phyloP scores from a whole-genome alignment of 2,888 invertebrate genomes.

The Chouioia cunea region DNA sequence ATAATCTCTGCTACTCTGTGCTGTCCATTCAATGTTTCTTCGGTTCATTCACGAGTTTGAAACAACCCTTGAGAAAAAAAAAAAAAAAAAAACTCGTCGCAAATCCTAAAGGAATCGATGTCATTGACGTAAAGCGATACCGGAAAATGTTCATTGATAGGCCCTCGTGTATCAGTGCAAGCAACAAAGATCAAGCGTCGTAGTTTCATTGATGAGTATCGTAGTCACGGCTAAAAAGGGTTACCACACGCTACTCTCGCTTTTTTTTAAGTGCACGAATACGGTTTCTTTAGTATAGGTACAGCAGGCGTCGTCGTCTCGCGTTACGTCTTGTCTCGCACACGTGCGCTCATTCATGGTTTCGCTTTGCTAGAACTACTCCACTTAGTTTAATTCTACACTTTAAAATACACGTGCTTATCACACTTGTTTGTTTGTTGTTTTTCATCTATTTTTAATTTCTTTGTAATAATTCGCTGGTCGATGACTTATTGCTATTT shows the following conservation, averaged over 20 bases:
- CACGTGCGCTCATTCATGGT: constrained; percentile 47
- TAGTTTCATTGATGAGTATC: constrained; percentile 57
- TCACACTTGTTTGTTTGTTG: no score
- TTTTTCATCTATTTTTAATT: no score
- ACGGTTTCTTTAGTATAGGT: constrained; percentile 62
- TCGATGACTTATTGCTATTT: no score
- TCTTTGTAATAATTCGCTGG: no score
- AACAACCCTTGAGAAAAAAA: neutral
- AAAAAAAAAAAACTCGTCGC: neutral
- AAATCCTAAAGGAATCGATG: constrained; percentile 11
- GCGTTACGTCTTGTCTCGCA: constrained; percentile 58
- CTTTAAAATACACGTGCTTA: no score
- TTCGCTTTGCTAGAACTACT: neutral
- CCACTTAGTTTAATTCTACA: no score
- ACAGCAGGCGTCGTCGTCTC: constrained; percentile 57
- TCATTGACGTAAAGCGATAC: constrained; percentile 20
- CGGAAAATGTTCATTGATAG: constrained; percentile 38
- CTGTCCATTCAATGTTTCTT: neutral
- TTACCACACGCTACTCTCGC: neutral
- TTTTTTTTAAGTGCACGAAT: constrained; percentile 51
- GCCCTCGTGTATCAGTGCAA: constrained; percentile 14
- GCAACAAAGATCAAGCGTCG: constrained; percentile 34
- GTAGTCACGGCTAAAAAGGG: constrained; percentile 29
- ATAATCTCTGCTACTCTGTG: no score
- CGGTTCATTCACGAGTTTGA: no score